Conservation (phyloP, 2,797 vertebrate genomes). For the Tolypeutes matacus region DNA sequence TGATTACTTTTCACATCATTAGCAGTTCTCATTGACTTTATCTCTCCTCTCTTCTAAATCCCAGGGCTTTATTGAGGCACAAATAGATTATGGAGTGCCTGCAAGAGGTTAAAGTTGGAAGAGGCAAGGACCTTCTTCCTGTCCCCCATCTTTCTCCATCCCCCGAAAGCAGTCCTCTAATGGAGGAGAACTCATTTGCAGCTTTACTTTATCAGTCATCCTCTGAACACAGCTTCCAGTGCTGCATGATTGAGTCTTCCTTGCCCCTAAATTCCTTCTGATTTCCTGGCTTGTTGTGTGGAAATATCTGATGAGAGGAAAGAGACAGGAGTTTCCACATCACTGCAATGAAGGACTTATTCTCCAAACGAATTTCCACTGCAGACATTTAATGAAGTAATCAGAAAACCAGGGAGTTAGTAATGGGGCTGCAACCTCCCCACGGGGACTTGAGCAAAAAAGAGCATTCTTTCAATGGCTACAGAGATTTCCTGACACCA, state of each 20-base stretch:
- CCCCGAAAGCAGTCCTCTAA: background rate
- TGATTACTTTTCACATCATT: background rate
- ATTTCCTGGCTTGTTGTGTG: background rate
- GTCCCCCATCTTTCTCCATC: background rate
- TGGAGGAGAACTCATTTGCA: background rate
- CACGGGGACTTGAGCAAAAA: background rate
- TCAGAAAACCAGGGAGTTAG: conserved; percentile 14
- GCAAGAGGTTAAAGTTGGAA: background rate
- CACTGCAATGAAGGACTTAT: background rate
- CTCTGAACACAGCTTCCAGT: background rate
- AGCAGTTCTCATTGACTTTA: background rate
- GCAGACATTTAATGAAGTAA: background rate
- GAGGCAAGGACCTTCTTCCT: background rate
- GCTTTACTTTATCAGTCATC: background rate
- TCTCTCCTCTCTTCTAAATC: background rate
- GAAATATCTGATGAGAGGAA: background rate
- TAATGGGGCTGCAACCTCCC: background rate
- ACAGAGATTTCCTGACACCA: background rate
- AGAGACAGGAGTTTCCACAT: background rate
- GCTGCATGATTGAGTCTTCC: background rate
- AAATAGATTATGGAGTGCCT: accelerated
- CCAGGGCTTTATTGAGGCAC: background rate
- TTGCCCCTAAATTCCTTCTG: background rate
- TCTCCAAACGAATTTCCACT: conserved; percentile 27
- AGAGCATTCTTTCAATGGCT: background rate